These are phyloP conservation scores for Cebus imitator DNA, from an alignment of 2,113 vertebrate genomes.

Conservation along the genomic window DNA sequence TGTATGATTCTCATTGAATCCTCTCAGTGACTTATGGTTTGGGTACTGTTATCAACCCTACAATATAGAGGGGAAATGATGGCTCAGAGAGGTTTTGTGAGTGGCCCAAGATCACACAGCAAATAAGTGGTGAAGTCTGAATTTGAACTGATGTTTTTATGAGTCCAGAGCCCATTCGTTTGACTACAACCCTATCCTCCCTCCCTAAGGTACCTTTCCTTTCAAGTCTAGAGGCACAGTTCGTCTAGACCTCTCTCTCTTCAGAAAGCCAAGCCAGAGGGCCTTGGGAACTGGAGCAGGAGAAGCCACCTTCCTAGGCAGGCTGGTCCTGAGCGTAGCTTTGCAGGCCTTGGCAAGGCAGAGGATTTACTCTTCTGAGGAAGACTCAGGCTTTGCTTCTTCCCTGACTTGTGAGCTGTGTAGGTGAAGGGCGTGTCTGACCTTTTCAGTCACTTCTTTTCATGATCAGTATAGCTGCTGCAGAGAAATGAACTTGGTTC, in stretches of 20 bases:
- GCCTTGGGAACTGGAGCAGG: not conserved
- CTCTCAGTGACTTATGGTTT: not conserved
- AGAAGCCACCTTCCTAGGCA: fast-evolving
- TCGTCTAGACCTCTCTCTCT: not conserved
- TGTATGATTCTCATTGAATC: not conserved
- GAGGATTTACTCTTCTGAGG: slow-evolving; percentile 64
- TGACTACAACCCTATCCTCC: fast-evolving
- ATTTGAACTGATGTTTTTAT: not conserved
- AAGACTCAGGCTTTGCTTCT: slow-evolving; percentile 67
- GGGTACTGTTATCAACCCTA: not conserved
- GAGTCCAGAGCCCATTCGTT: not conserved
- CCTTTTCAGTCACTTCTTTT: slow-evolving; percentile 80
- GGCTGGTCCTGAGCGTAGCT: fast-evolving
- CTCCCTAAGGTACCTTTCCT: not conserved
- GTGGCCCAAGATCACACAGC: not conserved
- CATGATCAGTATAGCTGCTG: slow-evolving; percentile 68
- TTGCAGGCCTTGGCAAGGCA: not conserved
- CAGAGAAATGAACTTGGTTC: slow-evolving; percentile 74
- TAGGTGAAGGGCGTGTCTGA: slow-evolving; percentile 80
- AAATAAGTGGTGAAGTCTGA: not conserved
- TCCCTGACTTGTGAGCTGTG: slow-evolving; percentile 73
- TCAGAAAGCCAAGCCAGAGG: not conserved
- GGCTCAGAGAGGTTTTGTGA: not conserved
- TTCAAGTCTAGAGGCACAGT: too few relatives aligned
- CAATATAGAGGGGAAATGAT: not conserved